Percentiles rank a stretch among this genome's conserved stretches.
Evolutionary conservation across 2,113 vertebrate species (phyloP).

Genomic region (Scomber colias): DNA sequence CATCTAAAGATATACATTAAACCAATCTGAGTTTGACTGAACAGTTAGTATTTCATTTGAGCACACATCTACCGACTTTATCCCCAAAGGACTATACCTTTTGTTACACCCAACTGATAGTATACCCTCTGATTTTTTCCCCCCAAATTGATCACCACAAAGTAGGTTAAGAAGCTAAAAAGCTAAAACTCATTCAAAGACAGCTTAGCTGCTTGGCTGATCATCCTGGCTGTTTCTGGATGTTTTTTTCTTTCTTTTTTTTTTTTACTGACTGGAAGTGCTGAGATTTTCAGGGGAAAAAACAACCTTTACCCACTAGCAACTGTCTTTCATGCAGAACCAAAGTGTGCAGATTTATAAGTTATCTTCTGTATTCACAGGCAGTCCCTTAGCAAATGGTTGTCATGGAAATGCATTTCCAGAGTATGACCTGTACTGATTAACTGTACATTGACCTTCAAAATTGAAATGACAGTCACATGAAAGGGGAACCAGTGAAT

Average conservation of each 20-base stretch:
- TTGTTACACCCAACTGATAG: background rate
- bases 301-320: constrained; percentile 11
- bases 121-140: background rate
- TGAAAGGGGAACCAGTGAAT: constrained; percentile 44
- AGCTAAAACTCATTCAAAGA: constrained; percentile 22
- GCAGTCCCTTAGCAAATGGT: constrained; percentile 58
- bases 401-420: constrained; percentile 79
- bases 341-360: constrained; percentile 59
- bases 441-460: constrained; percentile 63
- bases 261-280: constrained; percentile 17
- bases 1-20: background rate
- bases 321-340: constrained; percentile 45
- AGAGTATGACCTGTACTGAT: constrained; percentile 62
- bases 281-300: constrained; percentile 1
- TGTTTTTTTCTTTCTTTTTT: constrained; percentile 23
- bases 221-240: constrained; percentile 38
- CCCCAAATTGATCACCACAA: constrained; percentile 9
- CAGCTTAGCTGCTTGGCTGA: constrained; percentile 43
- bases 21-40: background rate
- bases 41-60: background rate
- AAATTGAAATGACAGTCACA: constrained; percentile 60
- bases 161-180: constrained; percentile 14
- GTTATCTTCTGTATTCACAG: constrained; percentile 59
- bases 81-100: background rate
- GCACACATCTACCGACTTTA: constrained; percentile 6